Evolutionary conservation across 2,113 vertebrate species (phyloP).

Genomic region (human): GRCh38 chr9:35448001-35448500

Average conservation of each 20-base stretch:
- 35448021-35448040: neutral
- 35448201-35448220: neutral
- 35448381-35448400: neutral
- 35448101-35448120: neutral
- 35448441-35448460: neutral
- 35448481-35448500: neutral
- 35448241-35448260: slow-evolving; percentile 32
- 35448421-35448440: neutral
- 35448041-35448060: neutral
- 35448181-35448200: neutral
- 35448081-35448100: neutral
- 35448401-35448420: neutral
- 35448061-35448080: neutral
- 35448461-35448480: too few species aligned
- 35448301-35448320: neutral
- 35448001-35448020: neutral
- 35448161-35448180: neutral
- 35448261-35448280: slow-evolving; percentile 2
- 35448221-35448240: neutral
- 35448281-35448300: neutral
- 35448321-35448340: neutral
- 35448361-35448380: neutral
- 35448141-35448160: neutral
- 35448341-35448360: neutral
- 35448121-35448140: neutral